Conservation (phyloP, 1,140 invertebrate genomes). For the Leptopilina clavipes region DNA sequence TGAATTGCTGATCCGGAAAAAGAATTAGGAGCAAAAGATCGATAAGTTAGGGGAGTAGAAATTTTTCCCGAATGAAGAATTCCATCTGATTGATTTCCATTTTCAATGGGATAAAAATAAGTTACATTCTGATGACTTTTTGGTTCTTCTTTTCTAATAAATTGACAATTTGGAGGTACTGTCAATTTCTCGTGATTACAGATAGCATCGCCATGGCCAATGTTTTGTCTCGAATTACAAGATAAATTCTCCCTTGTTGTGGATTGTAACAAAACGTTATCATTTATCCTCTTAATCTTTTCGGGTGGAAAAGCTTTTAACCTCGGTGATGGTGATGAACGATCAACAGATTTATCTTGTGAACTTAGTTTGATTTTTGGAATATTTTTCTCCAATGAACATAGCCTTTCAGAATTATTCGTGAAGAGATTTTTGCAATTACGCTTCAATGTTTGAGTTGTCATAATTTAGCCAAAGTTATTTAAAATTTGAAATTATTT, state of each 20-base stretch:
- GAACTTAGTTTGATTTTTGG: constrained; percentile 55
- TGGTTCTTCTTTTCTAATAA: not conserved
- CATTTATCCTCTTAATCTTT: constrained; percentile 50
- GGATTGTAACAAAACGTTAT: constrained; percentile 35
- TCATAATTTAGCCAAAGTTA: not conserved
- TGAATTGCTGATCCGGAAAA: not conserved
- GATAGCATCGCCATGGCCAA: not conserved
- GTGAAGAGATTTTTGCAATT: not conserved
- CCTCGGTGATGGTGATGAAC: constrained; percentile 48
- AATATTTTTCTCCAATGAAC: not conserved
- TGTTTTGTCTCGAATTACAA: not conserved
- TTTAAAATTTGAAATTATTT: too few species aligned
- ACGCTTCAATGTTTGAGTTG: not conserved
- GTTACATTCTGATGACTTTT: constrained; percentile 21
- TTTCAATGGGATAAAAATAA: not conserved
- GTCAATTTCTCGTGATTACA: not conserved
- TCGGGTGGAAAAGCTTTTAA: constrained; percentile 61
- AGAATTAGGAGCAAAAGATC: not conserved
- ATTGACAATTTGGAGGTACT: not conserved
- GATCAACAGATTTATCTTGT: constrained; percentile 46
- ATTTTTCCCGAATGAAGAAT: not conserved
- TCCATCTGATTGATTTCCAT: not conserved
- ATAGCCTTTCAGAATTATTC: not conserved
- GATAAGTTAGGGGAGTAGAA: not conserved
- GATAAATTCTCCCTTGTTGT: not conserved